A percentile compares a stretch with the other conserved stretches of the same genome.
Conservation (phyloP, 2,888 invertebrate genomes). For the Maniola hyperantus region DNA sequence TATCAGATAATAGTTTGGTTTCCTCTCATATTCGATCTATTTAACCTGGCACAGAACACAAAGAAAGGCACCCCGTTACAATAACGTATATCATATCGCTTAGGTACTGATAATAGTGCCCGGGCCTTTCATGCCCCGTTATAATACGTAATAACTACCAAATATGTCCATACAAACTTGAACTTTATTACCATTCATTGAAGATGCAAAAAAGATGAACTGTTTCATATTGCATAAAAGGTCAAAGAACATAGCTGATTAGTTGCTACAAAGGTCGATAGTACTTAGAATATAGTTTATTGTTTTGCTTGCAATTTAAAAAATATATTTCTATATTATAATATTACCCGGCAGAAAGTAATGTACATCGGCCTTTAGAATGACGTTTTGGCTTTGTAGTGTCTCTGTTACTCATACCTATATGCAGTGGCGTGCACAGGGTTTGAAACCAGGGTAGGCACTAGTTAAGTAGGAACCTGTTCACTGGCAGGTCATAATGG, state of each 20-base stretch:
- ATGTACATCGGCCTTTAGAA: too few species aligned
- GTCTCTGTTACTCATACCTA: too few species aligned
- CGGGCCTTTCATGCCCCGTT: conserved; percentile 51
- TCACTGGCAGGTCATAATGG: too few species aligned
- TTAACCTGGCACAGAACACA: conserved; percentile 49
- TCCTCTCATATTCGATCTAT: conserved; percentile 15
- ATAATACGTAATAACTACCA: conserved; percentile 49
- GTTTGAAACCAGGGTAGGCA: too few species aligned
- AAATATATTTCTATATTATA: too few species aligned
- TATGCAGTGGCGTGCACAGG: too few species aligned
- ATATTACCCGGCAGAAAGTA: too few species aligned
- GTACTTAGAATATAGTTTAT: conserved; percentile 4
- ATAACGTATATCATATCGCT: conserved; percentile 71
- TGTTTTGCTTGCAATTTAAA: conserved; percentile 1
- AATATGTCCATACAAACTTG: conserved; percentile 40
- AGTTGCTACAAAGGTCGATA: conserved; percentile 43
- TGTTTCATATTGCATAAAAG: conserved; percentile 50
- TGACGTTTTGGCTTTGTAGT: too few species aligned
- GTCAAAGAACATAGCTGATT: conserved; percentile 79
- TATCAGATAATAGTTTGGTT: conserved; percentile 5
- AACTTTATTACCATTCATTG: conserved; percentile 34
- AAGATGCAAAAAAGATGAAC: conserved; percentile 42
- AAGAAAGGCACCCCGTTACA: conserved; percentile 74
- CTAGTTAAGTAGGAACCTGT: too few species aligned
- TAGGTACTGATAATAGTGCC: conserved; percentile 68